phyloP scores from a whole-genome alignment of 2,888 invertebrate species.

The Cosmia pyralina region DNA sequence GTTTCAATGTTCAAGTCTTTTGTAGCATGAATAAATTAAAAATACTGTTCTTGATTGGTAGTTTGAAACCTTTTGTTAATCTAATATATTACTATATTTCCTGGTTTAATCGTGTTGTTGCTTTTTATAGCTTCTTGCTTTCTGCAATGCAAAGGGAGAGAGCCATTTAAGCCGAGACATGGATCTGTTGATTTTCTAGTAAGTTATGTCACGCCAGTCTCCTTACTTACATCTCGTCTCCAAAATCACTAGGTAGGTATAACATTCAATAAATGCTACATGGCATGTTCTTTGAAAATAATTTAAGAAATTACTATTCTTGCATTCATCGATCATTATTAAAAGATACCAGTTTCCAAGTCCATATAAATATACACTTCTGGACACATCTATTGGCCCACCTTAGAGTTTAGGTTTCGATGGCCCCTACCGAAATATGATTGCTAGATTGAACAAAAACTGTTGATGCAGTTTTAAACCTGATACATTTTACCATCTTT shows the following conservation, averaged over 20 bases:
- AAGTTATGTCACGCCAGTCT: conserved; percentile 63
- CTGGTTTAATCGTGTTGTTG: conserved; percentile 28
- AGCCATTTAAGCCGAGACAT: conserved; percentile 75
- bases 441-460: no score
- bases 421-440: no score
- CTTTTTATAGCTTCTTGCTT: conserved; percentile 62
- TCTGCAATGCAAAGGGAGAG: conserved; percentile 67
- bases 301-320: not conserved
- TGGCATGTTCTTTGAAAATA: not conserved
- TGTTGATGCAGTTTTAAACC: no score
- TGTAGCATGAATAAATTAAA: conserved; percentile 73
- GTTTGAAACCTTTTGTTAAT: conserved; percentile 34
- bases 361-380: no score
- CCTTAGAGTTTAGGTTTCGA: no score
- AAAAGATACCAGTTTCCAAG: not conserved
- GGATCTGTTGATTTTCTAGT: conserved; percentile 79
- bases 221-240: no score
- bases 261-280: not conserved
- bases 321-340: not conserved
- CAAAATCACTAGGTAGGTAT: not conserved
- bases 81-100: conserved; percentile 3
- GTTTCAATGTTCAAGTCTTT: conserved; percentile 30
- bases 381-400: no score
- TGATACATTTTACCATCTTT: no score
- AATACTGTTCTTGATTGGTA: conserved; percentile 70